Conservation (phyloP, 2,888 invertebrate species). For the Nudaria mundana region DNA sequence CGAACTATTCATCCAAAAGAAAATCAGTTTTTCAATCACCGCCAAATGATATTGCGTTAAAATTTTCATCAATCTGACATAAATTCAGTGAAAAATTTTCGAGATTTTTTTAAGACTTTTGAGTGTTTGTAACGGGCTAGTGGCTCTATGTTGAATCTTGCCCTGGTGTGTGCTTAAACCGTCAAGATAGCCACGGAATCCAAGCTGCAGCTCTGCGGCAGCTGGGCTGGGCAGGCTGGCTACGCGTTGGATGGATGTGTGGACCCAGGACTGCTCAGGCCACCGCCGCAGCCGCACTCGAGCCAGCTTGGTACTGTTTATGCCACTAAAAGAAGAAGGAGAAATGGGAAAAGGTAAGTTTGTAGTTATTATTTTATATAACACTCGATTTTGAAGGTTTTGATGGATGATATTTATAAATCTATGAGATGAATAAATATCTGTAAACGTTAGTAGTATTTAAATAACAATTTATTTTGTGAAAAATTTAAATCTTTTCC, state of each 20-base stretch:
- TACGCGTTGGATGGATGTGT: constrained; percentile 85
- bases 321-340: constrained; percentile 95
- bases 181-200: constrained; percentile 77
- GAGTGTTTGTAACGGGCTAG: constrained; percentile 13
- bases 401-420: too few species aligned
- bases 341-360: constrained; percentile 97
- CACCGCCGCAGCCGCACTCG: constrained; percentile 86
- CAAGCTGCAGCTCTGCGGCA: constrained; percentile 70
- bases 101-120: background rate
- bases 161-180: constrained; percentile 37
- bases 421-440: too few species aligned
- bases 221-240: constrained; percentile 70
- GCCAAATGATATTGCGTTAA: constrained; percentile 30
- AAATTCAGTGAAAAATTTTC: too few species aligned
- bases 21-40: constrained; percentile 2
- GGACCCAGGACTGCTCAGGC: constrained; percentile 89
- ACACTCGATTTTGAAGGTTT: background rate
- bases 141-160: constrained; percentile 24
- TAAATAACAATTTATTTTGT: too few species aligned
- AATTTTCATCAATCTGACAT: background rate
- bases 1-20: background rate
- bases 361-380: background rate
- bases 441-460: too few species aligned
- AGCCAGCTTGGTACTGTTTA: constrained; percentile 98
- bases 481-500: too few species aligned